These are phyloP conservation scores for Steinernema feltiae DNA, from an alignment of 1,140 invertebrate species.

Conservation along the genomic window DNA sequence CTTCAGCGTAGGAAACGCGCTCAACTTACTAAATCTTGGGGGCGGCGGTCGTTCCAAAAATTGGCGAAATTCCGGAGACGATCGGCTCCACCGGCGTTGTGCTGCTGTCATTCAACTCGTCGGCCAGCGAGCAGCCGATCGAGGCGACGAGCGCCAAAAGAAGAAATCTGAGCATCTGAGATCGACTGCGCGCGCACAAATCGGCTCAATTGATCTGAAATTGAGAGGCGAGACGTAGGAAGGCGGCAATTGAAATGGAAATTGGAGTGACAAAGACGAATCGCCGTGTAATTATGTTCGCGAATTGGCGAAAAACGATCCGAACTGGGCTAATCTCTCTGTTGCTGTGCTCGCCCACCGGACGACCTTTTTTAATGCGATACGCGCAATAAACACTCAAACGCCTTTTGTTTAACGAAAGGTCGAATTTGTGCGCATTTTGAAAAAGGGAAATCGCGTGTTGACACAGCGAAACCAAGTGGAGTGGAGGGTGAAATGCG, in stretches of 20 bases:
- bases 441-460: no score
- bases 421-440: not conserved
- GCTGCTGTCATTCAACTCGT: not conserved
- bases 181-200: not conserved
- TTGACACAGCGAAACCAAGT: no score
- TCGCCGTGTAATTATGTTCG: not conserved
- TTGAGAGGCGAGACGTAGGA: not conserved
- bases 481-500: no score
- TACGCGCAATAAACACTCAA: not conserved
- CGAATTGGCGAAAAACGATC: not conserved
- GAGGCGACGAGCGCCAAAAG: constrained; percentile 2
- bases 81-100: not conserved
- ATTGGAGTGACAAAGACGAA: not conserved
- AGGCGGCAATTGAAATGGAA: not conserved
- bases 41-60: not conserved
- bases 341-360: no score
- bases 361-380: not conserved
- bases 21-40: not conserved
- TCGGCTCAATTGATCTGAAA: constrained; percentile 7
- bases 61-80: not conserved
- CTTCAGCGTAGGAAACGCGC: not conserved
- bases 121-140: not conserved
- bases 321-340: constrained; percentile 3
- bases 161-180: not conserved
- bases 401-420: not conserved